Evolutionary conservation across 2,888 invertebrate species (phyloP).

Genomic region (Xylota segnis): DNA sequence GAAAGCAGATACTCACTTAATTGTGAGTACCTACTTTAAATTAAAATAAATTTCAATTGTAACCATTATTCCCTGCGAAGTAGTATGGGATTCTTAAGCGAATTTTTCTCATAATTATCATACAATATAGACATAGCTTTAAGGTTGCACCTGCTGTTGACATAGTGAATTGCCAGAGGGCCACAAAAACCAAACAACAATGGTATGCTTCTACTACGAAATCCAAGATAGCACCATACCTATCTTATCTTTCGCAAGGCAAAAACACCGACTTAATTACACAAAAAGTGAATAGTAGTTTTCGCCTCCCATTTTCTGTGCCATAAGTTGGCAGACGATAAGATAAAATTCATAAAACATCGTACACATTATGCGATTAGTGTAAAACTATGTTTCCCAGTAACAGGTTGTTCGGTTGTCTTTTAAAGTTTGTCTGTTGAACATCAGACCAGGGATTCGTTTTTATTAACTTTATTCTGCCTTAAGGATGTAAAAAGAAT

Average conservation of each 20-base stretch:
- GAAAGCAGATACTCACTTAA: neutral
- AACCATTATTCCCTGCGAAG: neutral
- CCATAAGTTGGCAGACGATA: conserved; percentile 55
- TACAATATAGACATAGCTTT: conserved; percentile 65
- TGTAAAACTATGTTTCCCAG: conserved; percentile 18
- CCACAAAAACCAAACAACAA: conserved; percentile 36
- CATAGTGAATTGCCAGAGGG: conserved; percentile 58
- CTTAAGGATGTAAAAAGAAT: neutral
- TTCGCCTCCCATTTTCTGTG: conserved; percentile 17
- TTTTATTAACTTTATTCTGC: neutral
- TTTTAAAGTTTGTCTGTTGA: conserved; percentile 14
- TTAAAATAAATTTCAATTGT: conserved; percentile 26
- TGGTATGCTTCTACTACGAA: conserved; percentile 33
- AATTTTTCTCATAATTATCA: conserved; percentile 61
- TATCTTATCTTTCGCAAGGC: conserved; percentile 64
- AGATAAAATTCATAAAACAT: conserved; percentile 56
- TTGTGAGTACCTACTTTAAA: neutral
- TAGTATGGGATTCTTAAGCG: neutral
- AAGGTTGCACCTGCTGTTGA: conserved; percentile 38
- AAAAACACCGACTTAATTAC: conserved; percentile 31
- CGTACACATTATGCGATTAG: conserved; percentile 33
- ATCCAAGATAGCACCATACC: conserved; percentile 17
- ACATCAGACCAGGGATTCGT: conserved; percentile 1
- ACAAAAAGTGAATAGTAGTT: conserved; percentile 6
- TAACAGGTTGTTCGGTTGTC: conserved; percentile 42